Conservation (phyloP, 2,888 invertebrate species). For the Galerucella nymphaeae region DNA sequence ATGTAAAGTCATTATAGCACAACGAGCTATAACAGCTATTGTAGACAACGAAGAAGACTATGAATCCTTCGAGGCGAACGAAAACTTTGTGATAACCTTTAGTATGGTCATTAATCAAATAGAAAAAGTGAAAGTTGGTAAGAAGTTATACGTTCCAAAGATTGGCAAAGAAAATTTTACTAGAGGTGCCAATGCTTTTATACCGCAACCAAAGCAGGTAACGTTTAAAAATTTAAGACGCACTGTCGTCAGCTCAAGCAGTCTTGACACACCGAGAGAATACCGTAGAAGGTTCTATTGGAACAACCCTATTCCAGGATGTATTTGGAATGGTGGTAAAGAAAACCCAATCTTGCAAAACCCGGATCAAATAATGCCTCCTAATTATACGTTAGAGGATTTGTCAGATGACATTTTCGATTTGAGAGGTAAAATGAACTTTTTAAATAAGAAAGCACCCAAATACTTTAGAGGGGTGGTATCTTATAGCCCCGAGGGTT, state of each 20-base stretch:
- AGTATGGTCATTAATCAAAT: constrained; percentile 3
- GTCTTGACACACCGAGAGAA: not conserved
- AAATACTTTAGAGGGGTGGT: too few relatives aligned
- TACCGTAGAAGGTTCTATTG: constrained; percentile 12
- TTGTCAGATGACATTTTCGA: too few relatives aligned
- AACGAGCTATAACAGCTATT: not conserved
- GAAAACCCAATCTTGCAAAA: not conserved
- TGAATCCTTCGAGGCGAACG: not conserved
- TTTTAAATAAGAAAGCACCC: too few relatives aligned
- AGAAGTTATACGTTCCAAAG: constrained; percentile 3
- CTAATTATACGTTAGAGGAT: too few relatives aligned
- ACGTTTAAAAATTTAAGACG: constrained; percentile 8
- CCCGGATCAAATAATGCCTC: not conserved
- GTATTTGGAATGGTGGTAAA: not conserved
- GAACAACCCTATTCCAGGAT: constrained; percentile 21
- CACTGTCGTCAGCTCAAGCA: not conserved
- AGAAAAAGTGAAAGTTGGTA: not conserved
- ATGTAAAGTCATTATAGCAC: not conserved
- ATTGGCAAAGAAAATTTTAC: constrained; percentile 5
- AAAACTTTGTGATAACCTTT: not conserved
- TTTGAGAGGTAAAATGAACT: too few relatives aligned
- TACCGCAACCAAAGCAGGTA: constrained; percentile 17
- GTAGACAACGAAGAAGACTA: constrained; percentile 23
- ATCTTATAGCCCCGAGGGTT: too few relatives aligned
- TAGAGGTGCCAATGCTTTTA: not conserved